These are phyloP conservation scores for Habrosyne pyritoides DNA, from an alignment of 2,888 invertebrate genomes.

Conservation along the genomic window DNA sequence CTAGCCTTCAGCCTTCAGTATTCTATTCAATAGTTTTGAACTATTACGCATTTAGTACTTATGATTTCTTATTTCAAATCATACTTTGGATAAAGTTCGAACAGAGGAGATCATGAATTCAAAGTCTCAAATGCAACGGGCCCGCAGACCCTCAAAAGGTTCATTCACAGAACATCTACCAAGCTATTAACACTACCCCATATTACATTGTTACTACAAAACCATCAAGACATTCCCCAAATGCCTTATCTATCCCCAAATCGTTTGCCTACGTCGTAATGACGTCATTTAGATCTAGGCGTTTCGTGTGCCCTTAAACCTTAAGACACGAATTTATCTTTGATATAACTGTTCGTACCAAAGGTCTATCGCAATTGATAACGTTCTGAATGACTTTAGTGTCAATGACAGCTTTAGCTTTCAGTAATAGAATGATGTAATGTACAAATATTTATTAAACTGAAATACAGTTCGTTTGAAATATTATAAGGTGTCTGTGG, in stretches of 20 bases:
- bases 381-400: neutral
- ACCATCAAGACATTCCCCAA: neutral
- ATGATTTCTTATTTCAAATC: too few relatives aligned
- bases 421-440: too few relatives aligned
- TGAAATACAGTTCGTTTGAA: too few relatives aligned
- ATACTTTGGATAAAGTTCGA: too few relatives aligned
- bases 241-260: neutral
- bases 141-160: too few relatives aligned
- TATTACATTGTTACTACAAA: neutral
- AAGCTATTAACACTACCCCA: neutral
- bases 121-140: too few relatives aligned
- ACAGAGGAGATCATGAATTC: too few relatives aligned
- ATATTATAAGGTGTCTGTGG: too few relatives aligned
- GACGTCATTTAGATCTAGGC: conserved; percentile 4
- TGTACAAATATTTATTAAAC: too few relatives aligned
- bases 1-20: too few relatives aligned
- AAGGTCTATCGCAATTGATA: neutral
- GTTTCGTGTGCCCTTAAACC: neutral
- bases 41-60: too few relatives aligned
- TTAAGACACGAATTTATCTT: neutral
- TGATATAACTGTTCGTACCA: neutral
- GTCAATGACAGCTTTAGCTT: neutral
- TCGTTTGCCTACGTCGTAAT: neutral
- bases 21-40: too few relatives aligned
- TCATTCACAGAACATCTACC: neutral